Evolutionary conservation across 2,113 vertebrate species (phyloP), one percentile per base, ranked within the genome.

Genomic region (Grammomys surdaster): DNA sequence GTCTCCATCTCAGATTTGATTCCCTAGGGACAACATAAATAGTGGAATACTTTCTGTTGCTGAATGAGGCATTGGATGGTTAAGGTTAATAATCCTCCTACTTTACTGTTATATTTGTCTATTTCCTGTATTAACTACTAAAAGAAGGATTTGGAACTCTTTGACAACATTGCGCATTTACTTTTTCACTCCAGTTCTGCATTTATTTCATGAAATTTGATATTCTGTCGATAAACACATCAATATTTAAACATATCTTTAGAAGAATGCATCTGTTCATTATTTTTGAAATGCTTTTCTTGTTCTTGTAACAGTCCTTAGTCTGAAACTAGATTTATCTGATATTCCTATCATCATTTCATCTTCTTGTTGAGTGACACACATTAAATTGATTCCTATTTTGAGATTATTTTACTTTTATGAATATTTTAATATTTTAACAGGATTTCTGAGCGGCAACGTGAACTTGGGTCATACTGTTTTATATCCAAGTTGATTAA

Each of bases 1-100:
- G 3, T 20, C 11, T 31, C 0, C 1, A 16, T 6, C 3, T 7
- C 36, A 81, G 82, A 84, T 46, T 43, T 69, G 26, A 24, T 5
- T 51, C 46, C 13, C 54, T 7, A 54, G 65, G 13, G 20, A 86
- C 9, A 86, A 36, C 46, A 6, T 14, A 78, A 85, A 48, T 69
- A 19, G 0, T 43, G 40, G 1, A 36, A 9, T 20, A 28, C 69
- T 31, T 67, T 1, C 22, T 48, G 12, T 3, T 33, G 8, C 16
- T 40, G 10, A 8, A 11, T 43, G 5, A 24, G n/a, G 0, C 19
- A 56, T 33, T 84, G 36, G 17, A 26, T 56, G 7, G 48, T 51
- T 17, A 76, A 11, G 40, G 5, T 58, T 72, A 4, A n/a, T 72
- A 24, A 96, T 84, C 17, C 28, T 84, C 65, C 17, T 19, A 8